Evolutionary conservation across 2,888 invertebrate genomes (phyloP), one percentile per base, ranked within the genome.

Genomic region (Ophion ventricosus): DNA sequence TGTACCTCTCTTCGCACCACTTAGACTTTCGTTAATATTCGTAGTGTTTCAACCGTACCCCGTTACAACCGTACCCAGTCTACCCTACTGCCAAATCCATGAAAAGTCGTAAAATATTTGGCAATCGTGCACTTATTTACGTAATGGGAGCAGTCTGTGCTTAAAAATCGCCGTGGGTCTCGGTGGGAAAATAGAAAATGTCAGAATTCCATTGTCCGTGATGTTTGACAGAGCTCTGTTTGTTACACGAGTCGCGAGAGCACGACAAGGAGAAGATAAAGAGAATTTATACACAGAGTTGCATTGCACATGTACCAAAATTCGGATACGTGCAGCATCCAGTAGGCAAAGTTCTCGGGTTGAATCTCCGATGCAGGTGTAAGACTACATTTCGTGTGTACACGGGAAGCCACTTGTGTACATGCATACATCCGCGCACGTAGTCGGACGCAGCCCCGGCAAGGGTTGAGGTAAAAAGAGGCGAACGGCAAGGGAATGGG

Each of bases 311-410:
- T 49, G 49, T 14, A 49, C 49, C 49, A 2, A 17, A 49, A 77
- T 23, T 20, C 26, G 56, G 25, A 64, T 59, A n/a, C 69, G 54
- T 26, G 40, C 54, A 69, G 43, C 64, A 54, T 43, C 25, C n/a
- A 61, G 64, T 17, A 35, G 11, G 8, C 26, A 70, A 35, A 23
- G n/a, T 20, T 78, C 69, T 40, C 14, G 17, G 17, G 43, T 56
- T 29, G 59, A 73, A 82, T 82, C 73, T 69, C 67, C 56, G 78
- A 56, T 49, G 74, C 73, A 78, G 69, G 73, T 82, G 67, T 57
- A 29, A 74, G 61, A 57, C 29, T 67, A 72, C 73, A 70, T 61
- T 82, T 77, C 63, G 56, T 25, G 56, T 23, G 25, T 29, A 66
- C 23, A 66, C n/a, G 23, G 0, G 23, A n/a, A 59, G 17, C 26